These are phyloP conservation scores for Lacerta viridis DNA, from an alignment of 2,797 vertebrate species.

Conservation along the genomic window DNA sequence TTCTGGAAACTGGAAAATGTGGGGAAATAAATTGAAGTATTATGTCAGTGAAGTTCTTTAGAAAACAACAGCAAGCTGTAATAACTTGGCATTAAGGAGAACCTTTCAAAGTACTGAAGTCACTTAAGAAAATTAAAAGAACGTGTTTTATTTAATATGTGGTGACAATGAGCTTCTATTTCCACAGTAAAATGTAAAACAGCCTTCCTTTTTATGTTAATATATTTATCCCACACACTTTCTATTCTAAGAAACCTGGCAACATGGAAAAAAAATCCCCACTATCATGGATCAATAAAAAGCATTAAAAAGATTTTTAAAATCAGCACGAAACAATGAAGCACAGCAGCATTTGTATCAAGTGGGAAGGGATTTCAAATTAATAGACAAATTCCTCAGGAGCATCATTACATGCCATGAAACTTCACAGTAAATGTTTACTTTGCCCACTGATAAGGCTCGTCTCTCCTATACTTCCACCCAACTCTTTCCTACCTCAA, in stretches of 20 bases:
- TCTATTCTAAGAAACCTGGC: background rate
- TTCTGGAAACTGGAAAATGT: background rate
- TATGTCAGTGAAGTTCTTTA: background rate
- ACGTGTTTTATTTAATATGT: background rate
- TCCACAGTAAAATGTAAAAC: background rate
- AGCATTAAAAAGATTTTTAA: background rate
- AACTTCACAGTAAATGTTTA: background rate
- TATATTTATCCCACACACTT: background rate
- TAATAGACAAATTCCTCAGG: background rate
- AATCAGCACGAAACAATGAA: background rate
- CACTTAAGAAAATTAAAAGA: background rate
- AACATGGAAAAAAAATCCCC: background rate
- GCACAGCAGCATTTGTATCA: background rate
- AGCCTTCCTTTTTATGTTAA: background rate
- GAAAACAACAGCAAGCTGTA: background rate
- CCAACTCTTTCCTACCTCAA: constrained; percentile 85
- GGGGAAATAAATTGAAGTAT: background rate
- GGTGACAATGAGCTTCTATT: background rate
- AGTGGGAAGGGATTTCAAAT: background rate
- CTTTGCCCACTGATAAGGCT: background rate
- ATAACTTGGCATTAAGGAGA: background rate
- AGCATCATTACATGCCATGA: background rate
- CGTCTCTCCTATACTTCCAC: background rate
- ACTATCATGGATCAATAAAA: background rate
- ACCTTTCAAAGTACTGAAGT: background rate